Evolutionary conservation across 2,888 invertebrate species (phyloP), one percentile per base, ranked within the genome.

Genomic region (Acanthosepion esculentum): DNA sequence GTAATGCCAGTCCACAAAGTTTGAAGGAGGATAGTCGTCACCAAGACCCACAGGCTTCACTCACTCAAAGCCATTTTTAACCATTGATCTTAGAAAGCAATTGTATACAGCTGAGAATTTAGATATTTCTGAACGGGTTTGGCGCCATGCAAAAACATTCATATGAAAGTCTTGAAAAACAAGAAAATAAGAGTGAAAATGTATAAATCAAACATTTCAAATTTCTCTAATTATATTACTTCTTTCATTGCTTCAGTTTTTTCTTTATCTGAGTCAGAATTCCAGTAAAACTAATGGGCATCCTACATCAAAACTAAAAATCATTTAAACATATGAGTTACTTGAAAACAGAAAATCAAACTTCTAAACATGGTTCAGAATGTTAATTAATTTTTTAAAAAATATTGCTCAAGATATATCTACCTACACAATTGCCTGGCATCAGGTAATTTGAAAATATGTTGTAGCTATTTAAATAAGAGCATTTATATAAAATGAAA

Each of bases 341-440:
- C n/a, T 78, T n/a, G 78, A 78, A 78, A 78, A 78, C 78, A 78
- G 78, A 78, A 78, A 78, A n/a, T n/a, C 1, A n/a, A 15, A n/a
- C 15, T 78, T 78, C 78, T 78, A 78, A 78, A 78, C 78, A 78
- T 78, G 78, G 78, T 78, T 78, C 78, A 78, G n/a, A 78, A 78
- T 78, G 78, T 78, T 78, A 78, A 78, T 78, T 78, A 78, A 78
- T 78, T 78, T 78, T 33, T 12, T 10, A 78, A 78, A 78, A 78
- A 78, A n/a, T 78, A 15, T 78, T n/a, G n/a, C 15, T 0, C n/a
- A 78, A 78, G 78, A 78, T n/a, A 78, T 78, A 78, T n/a, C 78
- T 78, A 78, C n/a, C 78, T 33, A n/a, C n/a, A 78, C n/a, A 78
- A n/a, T 78, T 78, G n/a, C 78, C 78, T 78, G 78, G 78, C n/a